These are phyloP conservation scores for Pelmatolapia mariae DNA, from an alignment of 2,113 vertebrate genomes.

Conservation along the genomic window DNA sequence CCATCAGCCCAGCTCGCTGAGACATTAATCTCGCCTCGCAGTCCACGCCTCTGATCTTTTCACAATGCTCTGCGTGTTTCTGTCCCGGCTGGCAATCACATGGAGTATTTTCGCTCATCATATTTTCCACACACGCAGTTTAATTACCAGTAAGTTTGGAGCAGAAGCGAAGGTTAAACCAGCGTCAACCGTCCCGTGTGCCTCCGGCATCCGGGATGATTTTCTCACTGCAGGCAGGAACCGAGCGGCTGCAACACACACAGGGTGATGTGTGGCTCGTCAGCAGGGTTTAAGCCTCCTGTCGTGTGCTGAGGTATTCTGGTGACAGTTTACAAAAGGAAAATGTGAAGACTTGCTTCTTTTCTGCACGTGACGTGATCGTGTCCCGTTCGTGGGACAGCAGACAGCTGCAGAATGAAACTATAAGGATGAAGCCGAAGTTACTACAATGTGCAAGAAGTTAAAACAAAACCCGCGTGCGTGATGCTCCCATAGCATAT, in stretches of 20 bases:
- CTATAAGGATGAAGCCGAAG: neutral
- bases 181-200: neutral
- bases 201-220: neutral
- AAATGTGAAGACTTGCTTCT: neutral
- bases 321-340: neutral
- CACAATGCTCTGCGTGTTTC: neutral
- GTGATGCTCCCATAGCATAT: neutral
- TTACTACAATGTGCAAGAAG: neutral
- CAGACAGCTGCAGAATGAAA: neutral
- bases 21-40: neutral
- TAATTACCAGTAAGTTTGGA: conserved; percentile 48
- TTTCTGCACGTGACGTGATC: neutral
- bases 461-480: neutral
- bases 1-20: neutral
- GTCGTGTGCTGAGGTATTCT: neutral
- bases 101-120: conserved; percentile 20
- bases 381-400: neutral
- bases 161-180: conserved; percentile 17
- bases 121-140: conserved; percentile 33
- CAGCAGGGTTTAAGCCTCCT: neutral
- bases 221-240: conserved; percentile 36
- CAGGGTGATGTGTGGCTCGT: neutral
- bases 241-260: neutral
- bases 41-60: neutral
- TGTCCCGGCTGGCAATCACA: neutral